Conservation (phyloP, 1,140 invertebrate genomes). For the Branchinecta lindahli region DNA sequence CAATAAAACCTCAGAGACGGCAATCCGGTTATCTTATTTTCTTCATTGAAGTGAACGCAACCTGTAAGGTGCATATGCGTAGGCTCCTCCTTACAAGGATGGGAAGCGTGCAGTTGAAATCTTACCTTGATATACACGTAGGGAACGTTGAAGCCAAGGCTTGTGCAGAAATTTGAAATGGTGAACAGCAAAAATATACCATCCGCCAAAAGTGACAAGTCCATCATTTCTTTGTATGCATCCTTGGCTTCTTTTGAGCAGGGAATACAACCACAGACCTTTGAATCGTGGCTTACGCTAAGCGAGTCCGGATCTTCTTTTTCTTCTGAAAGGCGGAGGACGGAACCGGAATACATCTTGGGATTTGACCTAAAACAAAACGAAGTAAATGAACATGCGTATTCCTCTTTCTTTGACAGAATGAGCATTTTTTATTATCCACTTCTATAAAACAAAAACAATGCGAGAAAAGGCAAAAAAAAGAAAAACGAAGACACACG, state of each 20-base stretch:
- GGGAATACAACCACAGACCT: conserved; percentile 28
- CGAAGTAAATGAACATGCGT: background rate
- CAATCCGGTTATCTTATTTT: too few species aligned
- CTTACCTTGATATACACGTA: conserved; percentile 61
- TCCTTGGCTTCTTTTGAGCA: conserved; percentile 37
- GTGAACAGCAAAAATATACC: conserved; percentile 77
- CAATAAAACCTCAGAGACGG: too few species aligned
- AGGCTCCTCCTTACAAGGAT: too few species aligned
- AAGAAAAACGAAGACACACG: too few species aligned
- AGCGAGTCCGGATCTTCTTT: conserved; percentile 18
- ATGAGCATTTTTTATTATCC: too few species aligned
- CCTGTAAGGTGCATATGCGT: too few species aligned
- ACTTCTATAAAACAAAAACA: too few species aligned
- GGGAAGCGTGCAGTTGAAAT: conserved; percentile 3
- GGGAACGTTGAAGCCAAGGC: conserved; percentile 89
- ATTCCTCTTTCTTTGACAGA: background rate
- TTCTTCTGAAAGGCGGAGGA: conserved; percentile 22
- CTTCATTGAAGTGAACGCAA: too few species aligned
- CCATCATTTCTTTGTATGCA: conserved; percentile 63
- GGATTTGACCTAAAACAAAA: conserved; percentile 21
- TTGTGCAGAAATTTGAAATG: conserved; percentile 85
- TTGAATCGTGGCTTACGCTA: conserved; percentile 18
- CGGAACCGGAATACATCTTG: conserved; percentile 21
- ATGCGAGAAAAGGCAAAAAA: too few species aligned
- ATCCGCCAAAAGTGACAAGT: conserved; percentile 64